Evolutionary conservation across 2,888 invertebrate species (phyloP), one percentile per base, ranked within the genome.

Genomic region (Acanthococcus lagerstroemiae): DNA sequence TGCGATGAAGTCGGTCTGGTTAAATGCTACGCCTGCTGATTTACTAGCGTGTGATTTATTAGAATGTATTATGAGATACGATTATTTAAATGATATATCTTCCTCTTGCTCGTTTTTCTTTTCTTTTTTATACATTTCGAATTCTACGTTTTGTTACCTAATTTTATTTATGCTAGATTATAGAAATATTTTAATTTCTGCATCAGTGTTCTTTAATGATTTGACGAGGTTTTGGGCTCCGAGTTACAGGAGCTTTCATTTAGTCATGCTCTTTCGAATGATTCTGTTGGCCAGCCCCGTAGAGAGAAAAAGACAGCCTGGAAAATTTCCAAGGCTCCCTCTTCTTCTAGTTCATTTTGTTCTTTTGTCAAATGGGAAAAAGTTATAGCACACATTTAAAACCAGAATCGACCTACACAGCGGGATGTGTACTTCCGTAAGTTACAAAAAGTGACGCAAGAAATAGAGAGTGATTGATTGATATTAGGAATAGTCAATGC

Each of bases 1-100:
- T 94, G 94, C 78, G 94, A 96, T 75, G 94, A 94, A 77, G 93
- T 92, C 66, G 96, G 95, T 55, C 82, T 96, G 56, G 88, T 94
- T 46, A 84, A 86, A 72, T 96, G 95, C 78, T 86, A 86, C 72
- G 83, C 85, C 70, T 96, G 96, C 78, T 88, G 54, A 63, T 37
- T 57, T 12, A 7, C 55, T 12, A 50, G 26, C 22, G n/a, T 37
- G 37, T 37, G 37, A 37, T 37, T 37, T 37, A 37, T 37, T 26
- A 45, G 15, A 37, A 37, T 37, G 15, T 15, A 9, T 37, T 9
- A 7, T 15, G 7, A 37, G 15, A 9, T 15, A 37, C 7, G 37
- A 37, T 37, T 37, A 37, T 37, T 37, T 15, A 15, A 17, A 17
- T 45, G 4, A 17, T 45, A 19, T 45, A 45, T 7, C n/a, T 45